phyloP scores from a whole-genome alignment of 2,797 vertebrate species.

The Argya squamiceps region DNA sequence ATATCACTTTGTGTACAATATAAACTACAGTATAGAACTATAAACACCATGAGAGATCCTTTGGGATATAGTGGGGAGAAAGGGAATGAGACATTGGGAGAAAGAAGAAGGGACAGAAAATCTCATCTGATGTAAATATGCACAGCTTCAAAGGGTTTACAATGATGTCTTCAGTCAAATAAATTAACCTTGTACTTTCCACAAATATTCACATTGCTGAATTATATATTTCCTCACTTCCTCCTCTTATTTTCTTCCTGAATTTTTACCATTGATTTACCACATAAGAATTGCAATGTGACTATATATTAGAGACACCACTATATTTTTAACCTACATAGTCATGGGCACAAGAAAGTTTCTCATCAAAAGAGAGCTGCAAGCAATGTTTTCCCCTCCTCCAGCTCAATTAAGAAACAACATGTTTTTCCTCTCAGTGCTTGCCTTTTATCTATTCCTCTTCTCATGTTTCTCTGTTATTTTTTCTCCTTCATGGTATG shows the following conservation, averaged over 20 bases:
- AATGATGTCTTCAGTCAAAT: neutral
- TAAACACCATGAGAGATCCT: neutral
- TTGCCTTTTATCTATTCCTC: constrained; percentile 66
- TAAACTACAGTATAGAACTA: neutral
- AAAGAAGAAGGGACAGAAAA: neutral
- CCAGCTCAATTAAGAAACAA: constrained; percentile 68
- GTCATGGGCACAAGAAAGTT: constrained; percentile 22
- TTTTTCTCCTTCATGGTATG: constrained; percentile 45
- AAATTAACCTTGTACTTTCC: neutral
- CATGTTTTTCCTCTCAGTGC: constrained; percentile 42
- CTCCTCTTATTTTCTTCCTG: neutral
- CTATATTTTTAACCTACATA: constrained; percentile 39
- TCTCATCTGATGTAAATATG: neutral
- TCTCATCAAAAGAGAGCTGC: constrained; percentile 42
- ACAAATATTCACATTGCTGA: neutral
- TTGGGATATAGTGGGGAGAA: neutral
- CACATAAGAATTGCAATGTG: neutral
- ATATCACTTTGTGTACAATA: neutral
- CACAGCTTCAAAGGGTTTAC: neutral
- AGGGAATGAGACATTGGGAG: neutral
- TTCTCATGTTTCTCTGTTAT: constrained; percentile 63
- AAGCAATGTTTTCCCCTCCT: constrained; percentile 19
- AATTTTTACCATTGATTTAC: constrained; percentile 1
- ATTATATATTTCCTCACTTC: neutral
- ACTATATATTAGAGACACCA: neutral